Conservation (phyloP, 2,113 vertebrate genomes). For the Lampris megalopsis region DNA sequence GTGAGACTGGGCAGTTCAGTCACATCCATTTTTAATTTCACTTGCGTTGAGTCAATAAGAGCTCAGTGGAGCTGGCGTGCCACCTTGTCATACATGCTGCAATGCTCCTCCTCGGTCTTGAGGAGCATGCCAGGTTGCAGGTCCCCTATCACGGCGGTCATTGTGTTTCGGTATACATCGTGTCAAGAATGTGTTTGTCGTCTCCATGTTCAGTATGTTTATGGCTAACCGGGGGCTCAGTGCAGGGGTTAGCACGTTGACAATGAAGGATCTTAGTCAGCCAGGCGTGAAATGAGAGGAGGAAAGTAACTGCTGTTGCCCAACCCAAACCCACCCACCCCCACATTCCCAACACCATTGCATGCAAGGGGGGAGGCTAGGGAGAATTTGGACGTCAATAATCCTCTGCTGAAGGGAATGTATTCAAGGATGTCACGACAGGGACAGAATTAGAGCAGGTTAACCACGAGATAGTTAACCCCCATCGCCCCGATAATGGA, state of each 20-base stretch:
- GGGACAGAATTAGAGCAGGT: slow-evolving; percentile 64
- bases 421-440: slow-evolving; percentile 55
- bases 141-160: slow-evolving; percentile 31
- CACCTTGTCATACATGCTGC: slow-evolving; percentile 40
- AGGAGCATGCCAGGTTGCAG: slow-evolving; percentile 20
- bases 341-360: background rate
- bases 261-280: slow-evolving; percentile 75
- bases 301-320: slow-evolving; percentile 64
- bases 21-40: slow-evolving; percentile 46
- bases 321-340: background rate
- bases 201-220: slow-evolving; percentile 28
- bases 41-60: slow-evolving; percentile 41
- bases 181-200: slow-evolving; percentile 44
- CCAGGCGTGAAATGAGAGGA: slow-evolving; percentile 73
- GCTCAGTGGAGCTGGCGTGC: slow-evolving; percentile 29
- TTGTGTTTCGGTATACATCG: slow-evolving; percentile 18
- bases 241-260: slow-evolving; percentile 64
- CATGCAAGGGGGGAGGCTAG: slow-evolving; percentile 12
- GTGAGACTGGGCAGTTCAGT: background rate
- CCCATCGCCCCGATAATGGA: background rate
- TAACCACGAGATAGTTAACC: slow-evolving; percentile 50
- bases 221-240: slow-evolving; percentile 32
- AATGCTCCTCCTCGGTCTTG: slow-evolving; percentile 30
- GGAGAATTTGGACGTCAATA: slow-evolving; percentile 67
- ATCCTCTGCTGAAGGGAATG: slow-evolving; percentile 48